These are phyloP conservation scores for Linyphia triangularis DNA, from an alignment of 2,888 invertebrate genomes.

Conservation along the genomic window DNA sequence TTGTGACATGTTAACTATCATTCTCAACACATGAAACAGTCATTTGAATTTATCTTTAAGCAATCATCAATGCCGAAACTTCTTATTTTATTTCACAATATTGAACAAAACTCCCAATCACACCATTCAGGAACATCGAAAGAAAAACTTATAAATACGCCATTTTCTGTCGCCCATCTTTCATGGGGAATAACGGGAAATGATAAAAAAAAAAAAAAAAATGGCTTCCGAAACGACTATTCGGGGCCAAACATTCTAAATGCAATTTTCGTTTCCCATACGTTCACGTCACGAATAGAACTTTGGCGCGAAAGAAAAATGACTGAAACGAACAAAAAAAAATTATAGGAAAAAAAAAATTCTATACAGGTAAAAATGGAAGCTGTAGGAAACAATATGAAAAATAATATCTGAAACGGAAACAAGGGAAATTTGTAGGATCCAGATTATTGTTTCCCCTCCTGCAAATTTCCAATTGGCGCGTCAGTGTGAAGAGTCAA, in stretches of 20 bases:
- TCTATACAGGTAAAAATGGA: neutral
- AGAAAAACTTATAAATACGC: too few relatives aligned
- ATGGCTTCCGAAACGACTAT: neutral
- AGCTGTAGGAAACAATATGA: constrained; percentile 28
- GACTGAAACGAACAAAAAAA: constrained; percentile 14
- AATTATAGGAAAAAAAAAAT: constrained; percentile 16
- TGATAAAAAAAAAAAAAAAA: neutral
- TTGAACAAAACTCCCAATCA: too few relatives aligned
- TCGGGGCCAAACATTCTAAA: constrained; percentile 3
- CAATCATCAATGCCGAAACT: too few relatives aligned
- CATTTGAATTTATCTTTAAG: too few relatives aligned
- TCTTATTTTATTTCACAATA: too few relatives aligned
- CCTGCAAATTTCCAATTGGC: neutral
- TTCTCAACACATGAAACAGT: too few relatives aligned
- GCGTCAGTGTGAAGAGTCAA: constrained; percentile 1
- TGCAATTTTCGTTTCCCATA: constrained; percentile 23
- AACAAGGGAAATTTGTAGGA: constrained; percentile 15
- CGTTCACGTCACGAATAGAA: constrained; percentile 12
- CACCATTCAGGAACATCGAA: too few relatives aligned
- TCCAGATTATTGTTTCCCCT: neutral
- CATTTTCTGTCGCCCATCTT: neutral
- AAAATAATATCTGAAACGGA: constrained; percentile 28
- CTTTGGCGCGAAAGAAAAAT: neutral
- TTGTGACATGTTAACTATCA: too few relatives aligned
- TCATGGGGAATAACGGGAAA: neutral